Conservation (phyloP, 1,140 invertebrate species). For the Zaprionus lachaisei region DNA sequence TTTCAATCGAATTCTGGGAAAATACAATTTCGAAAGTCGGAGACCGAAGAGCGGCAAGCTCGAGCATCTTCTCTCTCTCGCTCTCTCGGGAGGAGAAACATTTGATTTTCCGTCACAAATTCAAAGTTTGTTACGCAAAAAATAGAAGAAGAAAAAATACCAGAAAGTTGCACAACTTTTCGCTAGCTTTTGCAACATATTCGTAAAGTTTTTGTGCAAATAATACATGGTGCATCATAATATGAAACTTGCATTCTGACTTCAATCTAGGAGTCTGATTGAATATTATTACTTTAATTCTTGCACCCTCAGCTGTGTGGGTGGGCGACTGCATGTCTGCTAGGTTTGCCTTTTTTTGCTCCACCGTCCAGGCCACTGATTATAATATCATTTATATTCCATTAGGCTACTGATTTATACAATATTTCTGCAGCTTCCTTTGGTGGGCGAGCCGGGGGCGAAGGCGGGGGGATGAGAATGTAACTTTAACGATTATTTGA, state of each 20-base stretch:
- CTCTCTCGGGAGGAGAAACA: background rate
- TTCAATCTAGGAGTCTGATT: background rate
- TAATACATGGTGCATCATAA: background rate
- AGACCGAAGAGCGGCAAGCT: background rate
- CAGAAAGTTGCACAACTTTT: conserved; percentile 2
- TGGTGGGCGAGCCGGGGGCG: conserved; percentile 3
- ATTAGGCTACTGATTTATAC: conserved; percentile 45
- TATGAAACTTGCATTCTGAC: conserved; percentile 2
- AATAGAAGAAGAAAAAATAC: background rate
- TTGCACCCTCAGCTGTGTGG: background rate
- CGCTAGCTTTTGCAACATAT: background rate
- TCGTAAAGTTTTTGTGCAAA: background rate
- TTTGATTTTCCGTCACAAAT: conserved; percentile 10
- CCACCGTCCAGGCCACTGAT: background rate
- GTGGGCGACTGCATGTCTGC: background rate
- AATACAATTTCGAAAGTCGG: background rate
- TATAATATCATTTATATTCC: conserved; percentile 38
- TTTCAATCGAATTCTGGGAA: background rate
- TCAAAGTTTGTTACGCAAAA: conserved; percentile 2
- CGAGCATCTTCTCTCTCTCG: background rate
- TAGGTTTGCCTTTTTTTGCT: background rate
- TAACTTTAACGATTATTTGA: conserved; percentile 47
- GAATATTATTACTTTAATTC: conserved; percentile 7
- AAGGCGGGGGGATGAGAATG: background rate
- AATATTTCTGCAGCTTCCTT: conserved; percentile 27